Percentiles rank a stretch among this genome's conserved stretches.
Conservation (phyloP, 2,797 vertebrate species). For the Sibirionetta formosa region DNA sequence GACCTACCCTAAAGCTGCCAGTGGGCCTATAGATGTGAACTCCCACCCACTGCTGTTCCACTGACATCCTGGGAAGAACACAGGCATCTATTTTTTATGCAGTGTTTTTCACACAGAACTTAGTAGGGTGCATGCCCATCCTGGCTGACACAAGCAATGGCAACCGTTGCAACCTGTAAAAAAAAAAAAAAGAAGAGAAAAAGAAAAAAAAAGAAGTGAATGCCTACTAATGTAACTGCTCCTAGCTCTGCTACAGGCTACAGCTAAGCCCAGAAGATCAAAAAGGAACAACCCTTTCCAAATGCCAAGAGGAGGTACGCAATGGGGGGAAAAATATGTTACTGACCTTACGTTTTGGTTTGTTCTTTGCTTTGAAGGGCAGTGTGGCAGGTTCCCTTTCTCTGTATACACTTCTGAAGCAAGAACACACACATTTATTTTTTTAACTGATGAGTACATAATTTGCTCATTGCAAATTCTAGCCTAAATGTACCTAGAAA, state of each 20-base stretch:
- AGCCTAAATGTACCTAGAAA: not conserved
- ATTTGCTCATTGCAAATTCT: not conserved
- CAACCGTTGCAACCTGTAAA: not conserved
- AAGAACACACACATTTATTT: not conserved
- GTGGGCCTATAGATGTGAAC: not conserved
- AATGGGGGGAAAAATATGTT: not conserved
- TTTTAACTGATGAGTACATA: not conserved
- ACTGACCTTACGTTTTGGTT: not conserved
- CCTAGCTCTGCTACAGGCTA: not conserved
- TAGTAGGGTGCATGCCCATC: not conserved
- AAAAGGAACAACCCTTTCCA: not conserved
- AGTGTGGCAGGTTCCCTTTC: rapidly evolving
- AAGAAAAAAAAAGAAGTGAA: not conserved
- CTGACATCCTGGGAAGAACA: not conserved
- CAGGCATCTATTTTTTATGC: not conserved
- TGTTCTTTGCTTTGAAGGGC: not conserved
- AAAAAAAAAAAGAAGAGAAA: not conserved
- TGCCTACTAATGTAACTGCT: not conserved
- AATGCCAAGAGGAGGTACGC: not conserved
- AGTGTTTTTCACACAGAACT: not conserved
- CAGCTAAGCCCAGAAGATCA: not conserved
- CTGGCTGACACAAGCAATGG: not conserved
- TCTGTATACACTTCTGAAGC: not conserved
- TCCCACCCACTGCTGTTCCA: not conserved
- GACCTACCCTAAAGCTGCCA: not conserved